phyloP scores from a whole-genome alignment of 2,888 invertebrate species.

The Arge pagana region DNA sequence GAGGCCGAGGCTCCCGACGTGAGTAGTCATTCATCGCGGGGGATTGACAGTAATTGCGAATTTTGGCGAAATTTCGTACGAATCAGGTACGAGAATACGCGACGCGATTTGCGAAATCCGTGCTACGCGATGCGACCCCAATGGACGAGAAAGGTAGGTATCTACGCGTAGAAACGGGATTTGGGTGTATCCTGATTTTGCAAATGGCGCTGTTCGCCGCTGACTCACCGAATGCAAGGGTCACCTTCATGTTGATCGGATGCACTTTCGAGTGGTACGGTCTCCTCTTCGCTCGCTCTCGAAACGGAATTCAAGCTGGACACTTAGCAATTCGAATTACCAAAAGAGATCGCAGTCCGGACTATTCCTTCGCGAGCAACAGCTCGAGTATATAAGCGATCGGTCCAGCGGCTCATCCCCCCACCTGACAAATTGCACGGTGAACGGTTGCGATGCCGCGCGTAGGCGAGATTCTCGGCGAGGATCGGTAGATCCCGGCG shows the following conservation, averaged over 20 bases:
- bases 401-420: conserved; percentile 3
- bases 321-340: conserved; percentile 10
- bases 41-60: conserved; percentile 9
- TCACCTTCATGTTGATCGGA: conserved; percentile 31
- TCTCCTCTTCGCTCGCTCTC: conserved; percentile 10
- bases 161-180: too few species aligned
- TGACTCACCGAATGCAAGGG: conserved; percentile 35
- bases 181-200: too few species aligned
- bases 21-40: conserved; percentile 3
- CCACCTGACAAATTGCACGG: conserved; percentile 10
- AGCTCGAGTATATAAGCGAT: conserved; percentile 13
- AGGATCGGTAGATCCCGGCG: conserved; percentile 6
- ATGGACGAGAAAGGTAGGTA: background rate
- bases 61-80: background rate
- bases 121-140: background rate
- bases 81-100: background rate
- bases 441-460: conserved; percentile 2
- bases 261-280: conserved; percentile 18
- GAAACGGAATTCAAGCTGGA: background rate
- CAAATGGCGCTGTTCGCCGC: too few species aligned
- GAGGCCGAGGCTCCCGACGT: conserved; percentile 14
- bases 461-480: conserved; percentile 11
- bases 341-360: conserved; percentile 8
- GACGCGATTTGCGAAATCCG: too few species aligned
- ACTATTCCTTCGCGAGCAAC: conserved; percentile 11